Percentiles rank a stretch among this genome's conserved stretches.
Conservation (phyloP, 1,140 invertebrate species). For the Telenomus remus region DNA sequence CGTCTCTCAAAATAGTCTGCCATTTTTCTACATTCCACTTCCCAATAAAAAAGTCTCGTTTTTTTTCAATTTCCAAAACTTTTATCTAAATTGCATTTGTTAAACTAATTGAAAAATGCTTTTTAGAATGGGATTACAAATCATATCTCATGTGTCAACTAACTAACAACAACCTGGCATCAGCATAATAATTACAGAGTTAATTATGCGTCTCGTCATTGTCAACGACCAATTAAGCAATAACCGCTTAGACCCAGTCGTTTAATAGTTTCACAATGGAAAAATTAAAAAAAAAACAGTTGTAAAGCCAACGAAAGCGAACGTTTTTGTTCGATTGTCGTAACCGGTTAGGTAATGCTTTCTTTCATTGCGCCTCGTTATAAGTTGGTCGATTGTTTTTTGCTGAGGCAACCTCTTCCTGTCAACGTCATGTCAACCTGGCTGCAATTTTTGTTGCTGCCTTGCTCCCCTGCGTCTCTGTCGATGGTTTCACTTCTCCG, state of each 20-base stretch:
- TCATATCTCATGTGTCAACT: not conserved
- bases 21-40: constrained; percentile 34
- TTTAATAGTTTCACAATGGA: constrained; percentile 41
- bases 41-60: too few relatives aligned
- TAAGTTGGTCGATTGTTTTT: constrained; percentile 35
- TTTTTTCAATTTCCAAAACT: not conserved
- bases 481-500: too few relatives aligned
- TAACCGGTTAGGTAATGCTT: constrained; percentile 39
- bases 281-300: constrained; percentile 6
- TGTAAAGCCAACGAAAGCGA: constrained; percentile 12
- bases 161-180: not conserved
- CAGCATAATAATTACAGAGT: constrained; percentile 26
- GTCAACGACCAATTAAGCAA: constrained; percentile 48
- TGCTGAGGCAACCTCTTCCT: not conserved
- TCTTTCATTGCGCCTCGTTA: constrained; percentile 34
- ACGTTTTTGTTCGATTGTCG: constrained; percentile 36
- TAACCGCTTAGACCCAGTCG: constrained; percentile 16
- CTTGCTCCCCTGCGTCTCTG: too few relatives aligned
- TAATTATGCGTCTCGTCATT: constrained; percentile 45
- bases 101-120: too few relatives aligned
- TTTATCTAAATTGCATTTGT: too few relatives aligned
- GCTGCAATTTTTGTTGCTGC: too few relatives aligned
- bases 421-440: too few relatives aligned
- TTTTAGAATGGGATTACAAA: not conserved
- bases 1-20: constrained; percentile 35